These are phyloP conservation scores for Oncorhynchus keta DNA, from an alignment of 2,113 vertebrate species.

Conservation along the genomic window DNA sequence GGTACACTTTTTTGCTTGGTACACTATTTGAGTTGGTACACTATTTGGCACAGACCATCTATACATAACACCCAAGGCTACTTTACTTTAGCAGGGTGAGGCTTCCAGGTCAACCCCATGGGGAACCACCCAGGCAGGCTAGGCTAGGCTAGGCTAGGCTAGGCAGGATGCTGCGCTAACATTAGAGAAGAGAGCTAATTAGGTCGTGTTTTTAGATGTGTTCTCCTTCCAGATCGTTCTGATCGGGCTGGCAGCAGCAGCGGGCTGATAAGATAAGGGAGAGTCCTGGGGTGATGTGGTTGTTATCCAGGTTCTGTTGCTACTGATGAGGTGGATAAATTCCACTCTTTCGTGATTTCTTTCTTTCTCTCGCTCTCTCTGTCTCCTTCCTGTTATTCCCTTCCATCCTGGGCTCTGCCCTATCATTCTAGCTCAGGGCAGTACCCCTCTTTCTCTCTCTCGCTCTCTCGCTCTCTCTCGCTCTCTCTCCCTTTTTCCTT, in stretches of 20 bases:
- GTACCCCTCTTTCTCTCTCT: not conserved
- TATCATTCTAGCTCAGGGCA: not conserved
- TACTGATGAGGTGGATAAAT: not conserved
- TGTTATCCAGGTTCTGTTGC: not conserved
- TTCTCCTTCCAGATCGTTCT: not conserved
- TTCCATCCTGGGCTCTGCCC: not conserved
- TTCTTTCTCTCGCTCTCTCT: slow-evolving; percentile 10
- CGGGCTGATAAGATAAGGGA: not conserved
- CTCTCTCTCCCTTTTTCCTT: not conserved
- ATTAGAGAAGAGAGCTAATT: no score
- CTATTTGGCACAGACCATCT: no score
- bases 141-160: no score
- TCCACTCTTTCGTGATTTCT: not conserved
- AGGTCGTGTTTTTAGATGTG: not conserved
- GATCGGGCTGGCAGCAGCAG: not conserved
- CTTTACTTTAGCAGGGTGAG: no score
- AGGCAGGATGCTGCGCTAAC: no score
- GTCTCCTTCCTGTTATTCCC: not conserved
- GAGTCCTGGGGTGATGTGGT: not conserved
- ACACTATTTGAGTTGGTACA: no score
- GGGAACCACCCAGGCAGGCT: no score
- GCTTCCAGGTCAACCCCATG: no score
- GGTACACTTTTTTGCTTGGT: no score
- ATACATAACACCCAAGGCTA: no score
- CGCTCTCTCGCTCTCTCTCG: not conserved